A percentile compares a stretch with the other conserved stretches of the same genome.
Evolutionary conservation across 2,888 invertebrate species (phyloP).

Genomic region (Caenorhabditis wallacei): DNA sequence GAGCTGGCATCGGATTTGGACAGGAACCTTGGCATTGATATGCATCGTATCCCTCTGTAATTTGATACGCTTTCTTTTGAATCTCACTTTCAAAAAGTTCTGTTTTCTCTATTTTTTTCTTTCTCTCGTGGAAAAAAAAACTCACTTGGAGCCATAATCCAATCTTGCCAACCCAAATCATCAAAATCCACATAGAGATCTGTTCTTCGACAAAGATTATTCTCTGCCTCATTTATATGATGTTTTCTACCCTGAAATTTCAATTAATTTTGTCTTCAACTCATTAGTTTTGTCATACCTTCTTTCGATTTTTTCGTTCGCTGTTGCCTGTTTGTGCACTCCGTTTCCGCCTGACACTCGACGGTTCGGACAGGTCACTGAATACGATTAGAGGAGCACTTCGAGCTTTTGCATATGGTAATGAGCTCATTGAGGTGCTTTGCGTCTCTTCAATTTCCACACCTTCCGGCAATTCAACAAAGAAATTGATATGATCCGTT

Average conservation of each 20-base stretch:
- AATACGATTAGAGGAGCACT: slow-evolving; percentile 70
- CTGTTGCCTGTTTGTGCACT: slow-evolving; percentile 65
- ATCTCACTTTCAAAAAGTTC: slow-evolving; percentile 16
- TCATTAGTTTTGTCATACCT: slow-evolving; percentile 28
- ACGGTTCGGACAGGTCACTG: slow-evolving; percentile 68
- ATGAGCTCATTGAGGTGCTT: slow-evolving; percentile 52
- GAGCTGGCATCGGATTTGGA: slow-evolving; percentile 93
- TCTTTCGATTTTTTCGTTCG: slow-evolving; percentile 69
- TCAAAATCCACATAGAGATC: slow-evolving; percentile 95
- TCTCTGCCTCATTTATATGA: slow-evolving; percentile 64
- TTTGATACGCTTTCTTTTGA: slow-evolving; percentile 3
- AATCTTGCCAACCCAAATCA: slow-evolving; percentile 98
- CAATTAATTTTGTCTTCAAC: neutral
- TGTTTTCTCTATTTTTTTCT: neutral
- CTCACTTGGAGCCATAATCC: slow-evolving; percentile 86
- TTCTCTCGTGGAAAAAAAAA: slow-evolving; percentile 1
- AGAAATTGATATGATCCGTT: slow-evolving; percentile 32
- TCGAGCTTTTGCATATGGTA: slow-evolving; percentile 58
- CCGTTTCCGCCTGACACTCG: slow-evolving; percentile 67
- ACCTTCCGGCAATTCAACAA: slow-evolving; percentile 51
- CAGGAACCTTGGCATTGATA: slow-evolving; percentile 97
- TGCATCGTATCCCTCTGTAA: slow-evolving; percentile 87
- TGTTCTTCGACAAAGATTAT: slow-evolving; percentile 89
- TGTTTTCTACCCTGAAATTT: slow-evolving; percentile 55
- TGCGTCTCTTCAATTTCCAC: slow-evolving; percentile 59